Evolutionary conservation across 2,113 vertebrate species (phyloP).

Genomic region (Mixornis gularis): DNA sequence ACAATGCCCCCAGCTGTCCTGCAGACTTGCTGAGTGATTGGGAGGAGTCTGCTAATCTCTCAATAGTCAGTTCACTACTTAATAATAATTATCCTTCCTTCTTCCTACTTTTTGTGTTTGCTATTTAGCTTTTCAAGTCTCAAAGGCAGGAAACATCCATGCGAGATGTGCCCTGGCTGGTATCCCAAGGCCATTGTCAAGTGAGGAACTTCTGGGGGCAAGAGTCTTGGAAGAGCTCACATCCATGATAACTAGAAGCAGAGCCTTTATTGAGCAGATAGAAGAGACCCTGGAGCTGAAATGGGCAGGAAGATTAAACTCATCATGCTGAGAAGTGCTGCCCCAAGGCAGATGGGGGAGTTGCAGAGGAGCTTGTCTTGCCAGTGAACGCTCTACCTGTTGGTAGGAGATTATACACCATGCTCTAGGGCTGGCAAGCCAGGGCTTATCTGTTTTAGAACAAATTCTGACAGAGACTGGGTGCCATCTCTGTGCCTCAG

Average conservation of each 20-base stretch:
- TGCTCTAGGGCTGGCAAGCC: constrained; percentile 36
- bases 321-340: not conserved
- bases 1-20: not conserved
- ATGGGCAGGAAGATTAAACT: not conserved
- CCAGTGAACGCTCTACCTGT: not conserved
- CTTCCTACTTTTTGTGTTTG: not conserved
- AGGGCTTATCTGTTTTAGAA: constrained; percentile 13
- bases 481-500: not conserved
- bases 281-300: not conserved
- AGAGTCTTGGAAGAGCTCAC: not conserved
- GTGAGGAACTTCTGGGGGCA: not conserved
- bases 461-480: not conserved
- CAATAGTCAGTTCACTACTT: not conserved
- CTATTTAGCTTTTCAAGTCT: not conserved
- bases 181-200: not conserved
- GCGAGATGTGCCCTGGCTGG: not conserved
- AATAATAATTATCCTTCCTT: not conserved
- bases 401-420: not conserved
- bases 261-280: not conserved
- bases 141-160: not conserved
- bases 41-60: not conserved
- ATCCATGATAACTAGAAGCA: not conserved
- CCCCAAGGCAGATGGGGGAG: not conserved
- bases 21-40: not conserved
- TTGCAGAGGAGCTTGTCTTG: not conserved